Evolutionary conservation across 2,888 invertebrate species (phyloP).

Genomic region (Eueremaeus valkanovi): DNA sequence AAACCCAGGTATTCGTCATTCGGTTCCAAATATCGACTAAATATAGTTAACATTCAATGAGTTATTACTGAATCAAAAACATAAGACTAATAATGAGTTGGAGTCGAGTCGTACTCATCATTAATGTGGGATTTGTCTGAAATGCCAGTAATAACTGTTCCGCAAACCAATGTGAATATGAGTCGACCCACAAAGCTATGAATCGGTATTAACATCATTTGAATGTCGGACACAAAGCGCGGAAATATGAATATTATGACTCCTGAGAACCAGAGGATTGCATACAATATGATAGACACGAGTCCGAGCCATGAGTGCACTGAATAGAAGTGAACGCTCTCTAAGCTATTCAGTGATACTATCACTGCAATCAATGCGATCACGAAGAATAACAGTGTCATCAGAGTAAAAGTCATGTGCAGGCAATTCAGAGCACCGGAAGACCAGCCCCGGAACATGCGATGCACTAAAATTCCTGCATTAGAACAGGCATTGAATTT

Average conservation of each 20-base stretch:
- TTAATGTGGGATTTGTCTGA: neutral
- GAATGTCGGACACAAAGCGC: neutral
- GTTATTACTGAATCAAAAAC: neutral
- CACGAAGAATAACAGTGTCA: neutral
- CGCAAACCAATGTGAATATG: neutral
- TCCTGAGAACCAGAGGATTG: neutral
- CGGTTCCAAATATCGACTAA: neutral
- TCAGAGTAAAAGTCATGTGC: neutral
- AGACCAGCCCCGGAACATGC: constrained; percentile 20
- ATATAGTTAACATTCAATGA: neutral
- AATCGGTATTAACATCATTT: neutral
- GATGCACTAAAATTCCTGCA: constrained; percentile 8
- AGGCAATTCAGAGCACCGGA: neutral
- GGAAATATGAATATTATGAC: constrained; percentile 22
- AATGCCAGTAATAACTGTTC: neutral
- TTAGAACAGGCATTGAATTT: too few species aligned
- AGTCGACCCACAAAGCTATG: neutral
- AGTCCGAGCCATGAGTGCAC: constrained; percentile 19
- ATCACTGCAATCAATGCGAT: constrained; percentile 7
- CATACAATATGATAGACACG: neutral
- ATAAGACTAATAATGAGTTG: too few species aligned
- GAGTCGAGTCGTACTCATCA: too few species aligned
- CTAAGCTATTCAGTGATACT: neutral
- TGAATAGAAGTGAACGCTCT: constrained; percentile 16
- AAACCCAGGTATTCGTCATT: too few species aligned